These are phyloP conservation scores for Axis porcinus DNA, from an alignment of 2,113 vertebrate species.

Conservation along the genomic window DNA sequence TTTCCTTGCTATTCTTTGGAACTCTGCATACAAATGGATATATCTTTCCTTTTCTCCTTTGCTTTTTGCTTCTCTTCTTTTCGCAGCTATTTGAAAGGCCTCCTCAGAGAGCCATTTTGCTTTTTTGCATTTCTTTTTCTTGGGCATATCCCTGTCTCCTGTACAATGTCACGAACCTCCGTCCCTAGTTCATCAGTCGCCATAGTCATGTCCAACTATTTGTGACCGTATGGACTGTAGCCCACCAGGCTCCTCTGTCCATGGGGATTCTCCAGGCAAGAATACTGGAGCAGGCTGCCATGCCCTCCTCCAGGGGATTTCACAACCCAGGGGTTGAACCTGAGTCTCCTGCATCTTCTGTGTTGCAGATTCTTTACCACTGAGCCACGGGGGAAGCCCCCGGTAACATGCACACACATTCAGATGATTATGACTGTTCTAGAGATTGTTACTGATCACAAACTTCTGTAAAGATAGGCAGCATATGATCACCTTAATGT, in stretches of 20 bases:
- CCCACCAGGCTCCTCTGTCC: background rate
- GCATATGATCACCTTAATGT: accelerated
- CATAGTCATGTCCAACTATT: background rate
- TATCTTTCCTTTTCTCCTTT: background rate
- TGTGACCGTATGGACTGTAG: background rate
- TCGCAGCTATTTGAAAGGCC: background rate
- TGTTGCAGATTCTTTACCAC: background rate
- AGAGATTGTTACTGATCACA: accelerated
- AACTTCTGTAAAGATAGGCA: background rate
- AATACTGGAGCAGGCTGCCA: background rate
- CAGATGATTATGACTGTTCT: too few relatives aligned
- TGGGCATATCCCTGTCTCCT: background rate
- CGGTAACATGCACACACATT: accelerated
- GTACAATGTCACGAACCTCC: background rate
- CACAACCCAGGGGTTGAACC: background rate
- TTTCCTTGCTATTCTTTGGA: background rate
- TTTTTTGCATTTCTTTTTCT: background rate
- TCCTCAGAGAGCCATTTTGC: background rate
- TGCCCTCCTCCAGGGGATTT: background rate
- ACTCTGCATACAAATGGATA: background rate
- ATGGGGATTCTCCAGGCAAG: background rate
- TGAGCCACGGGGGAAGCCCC: background rate
- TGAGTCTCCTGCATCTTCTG: background rate
- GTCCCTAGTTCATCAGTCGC: accelerated
- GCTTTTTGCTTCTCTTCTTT: background rate